phyloP scores from a whole-genome alignment of 1,140 invertebrate species.

The Sweltsa coloradensis region DNA sequence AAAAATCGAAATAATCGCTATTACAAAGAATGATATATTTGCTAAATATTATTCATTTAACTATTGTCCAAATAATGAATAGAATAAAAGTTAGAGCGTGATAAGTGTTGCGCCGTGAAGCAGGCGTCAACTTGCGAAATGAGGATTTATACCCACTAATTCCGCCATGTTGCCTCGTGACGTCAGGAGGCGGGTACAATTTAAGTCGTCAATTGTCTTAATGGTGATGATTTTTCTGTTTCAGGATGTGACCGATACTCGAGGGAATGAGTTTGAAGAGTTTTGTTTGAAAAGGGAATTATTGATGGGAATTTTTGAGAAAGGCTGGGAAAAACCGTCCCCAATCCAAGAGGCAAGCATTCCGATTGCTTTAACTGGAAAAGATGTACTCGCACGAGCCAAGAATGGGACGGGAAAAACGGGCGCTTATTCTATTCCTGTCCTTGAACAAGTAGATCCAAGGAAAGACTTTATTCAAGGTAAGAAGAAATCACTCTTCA shows the following conservation, averaged over 20 bases:
- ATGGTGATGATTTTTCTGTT: too few relatives aligned
- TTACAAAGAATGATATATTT: too few relatives aligned
- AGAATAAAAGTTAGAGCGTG: not conserved
- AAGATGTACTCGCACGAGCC: conserved; percentile 95
- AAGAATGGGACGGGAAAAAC: conserved; percentile 99
- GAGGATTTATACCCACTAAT: not conserved
- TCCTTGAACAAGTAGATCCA: conserved; percentile 88
- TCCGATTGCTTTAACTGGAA: conserved; percentile 92
- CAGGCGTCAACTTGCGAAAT: not conserved
- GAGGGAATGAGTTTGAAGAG: conserved; percentile 99
- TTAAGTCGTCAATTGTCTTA: too few relatives aligned
- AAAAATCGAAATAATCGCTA: too few relatives aligned
- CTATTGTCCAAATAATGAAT: not conserved
- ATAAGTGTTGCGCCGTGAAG: not conserved
- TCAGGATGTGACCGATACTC: conserved; percentile 97
- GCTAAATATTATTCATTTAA: not conserved
- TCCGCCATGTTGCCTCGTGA: not conserved
- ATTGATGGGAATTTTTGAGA: conserved; percentile 99
- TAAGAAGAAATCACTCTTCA: too few relatives aligned
- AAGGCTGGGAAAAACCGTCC: conserved; percentile 99
- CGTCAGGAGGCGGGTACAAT: too few relatives aligned
- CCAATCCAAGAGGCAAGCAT: conserved; percentile 99
- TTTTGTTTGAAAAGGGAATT: conserved; percentile 95
- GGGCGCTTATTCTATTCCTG: conserved; percentile 97
- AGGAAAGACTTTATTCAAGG: conserved; percentile 83